phyloP scores from a whole-genome alignment of 2,888 invertebrate species.

The Apantesis nais region DNA sequence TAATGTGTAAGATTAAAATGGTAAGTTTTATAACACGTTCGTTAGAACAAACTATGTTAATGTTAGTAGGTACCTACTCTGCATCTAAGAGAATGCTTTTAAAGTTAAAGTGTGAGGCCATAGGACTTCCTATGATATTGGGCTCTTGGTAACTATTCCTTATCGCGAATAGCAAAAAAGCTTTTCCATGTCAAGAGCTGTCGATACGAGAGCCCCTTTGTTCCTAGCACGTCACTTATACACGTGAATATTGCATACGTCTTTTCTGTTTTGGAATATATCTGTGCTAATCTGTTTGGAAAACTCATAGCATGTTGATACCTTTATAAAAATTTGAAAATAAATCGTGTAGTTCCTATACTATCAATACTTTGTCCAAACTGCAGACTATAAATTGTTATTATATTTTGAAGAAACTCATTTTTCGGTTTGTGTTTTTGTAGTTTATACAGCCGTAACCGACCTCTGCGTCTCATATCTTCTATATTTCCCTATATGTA shows the following conservation, averaged over 20 bases:
- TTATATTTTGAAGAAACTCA: background rate
- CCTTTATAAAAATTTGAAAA: background rate
- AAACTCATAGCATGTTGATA: background rate
- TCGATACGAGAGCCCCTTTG: constrained; percentile 77
- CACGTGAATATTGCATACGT: constrained; percentile 43
- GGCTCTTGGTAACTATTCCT: constrained; percentile 64
- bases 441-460: background rate
- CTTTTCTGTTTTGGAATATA: constrained; percentile 32
- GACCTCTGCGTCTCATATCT: background rate
- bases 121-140: constrained; percentile 62
- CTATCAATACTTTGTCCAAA: background rate
- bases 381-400: background rate
- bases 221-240: constrained; percentile 59
- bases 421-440: background rate
- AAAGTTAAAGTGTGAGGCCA: constrained; percentile 62
- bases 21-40: constrained; percentile 33
- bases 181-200: constrained; percentile 81
- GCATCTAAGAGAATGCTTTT: constrained; percentile 61
- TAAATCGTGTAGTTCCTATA: background rate
- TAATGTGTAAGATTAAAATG: too few relatives aligned
- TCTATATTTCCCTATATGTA: background rate
- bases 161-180: constrained; percentile 79
- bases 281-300: background rate
- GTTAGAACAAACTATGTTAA: constrained; percentile 43
- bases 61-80: constrained; percentile 43